Percentiles rank a stretch among this genome's conserved stretches.
Evolutionary conservation across 1,140 invertebrate genomes (phyloP).

Genomic region (Helicoverpa zea): DNA sequence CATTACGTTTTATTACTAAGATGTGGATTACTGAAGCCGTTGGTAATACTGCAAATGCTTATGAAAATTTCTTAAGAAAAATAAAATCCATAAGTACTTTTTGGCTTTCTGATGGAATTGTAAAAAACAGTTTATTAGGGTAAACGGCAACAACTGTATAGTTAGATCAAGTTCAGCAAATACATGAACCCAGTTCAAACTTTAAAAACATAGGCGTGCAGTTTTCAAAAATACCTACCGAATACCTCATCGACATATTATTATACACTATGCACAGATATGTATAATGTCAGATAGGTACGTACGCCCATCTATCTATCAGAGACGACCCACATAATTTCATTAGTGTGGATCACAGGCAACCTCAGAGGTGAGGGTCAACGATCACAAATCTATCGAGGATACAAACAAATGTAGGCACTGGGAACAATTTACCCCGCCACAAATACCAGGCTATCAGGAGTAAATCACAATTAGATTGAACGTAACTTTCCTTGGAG

Average conservation of each 20-base stretch:
- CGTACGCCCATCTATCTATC: background rate
- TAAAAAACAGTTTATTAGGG: too few relatives aligned
- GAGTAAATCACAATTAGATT: conserved; percentile 34
- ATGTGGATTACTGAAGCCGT: background rate
- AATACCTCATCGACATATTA: too few relatives aligned
- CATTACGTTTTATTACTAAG: background rate
- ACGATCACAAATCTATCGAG: conserved; percentile 27
- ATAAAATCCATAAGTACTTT: too few relatives aligned
- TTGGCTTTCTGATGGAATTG: too few relatives aligned
- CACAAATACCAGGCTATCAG: conserved; percentile 4
- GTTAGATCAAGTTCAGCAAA: too few relatives aligned
- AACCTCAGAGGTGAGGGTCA: conserved; percentile 9
- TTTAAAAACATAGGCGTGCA: too few relatives aligned
- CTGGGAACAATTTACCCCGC: conserved; percentile 12
- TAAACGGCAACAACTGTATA: too few relatives aligned
- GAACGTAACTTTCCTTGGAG: background rate
- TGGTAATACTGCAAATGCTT: too few relatives aligned
- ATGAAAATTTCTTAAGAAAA: too few relatives aligned
- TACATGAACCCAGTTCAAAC: too few relatives aligned
- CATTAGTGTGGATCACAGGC: conserved; percentile 21
- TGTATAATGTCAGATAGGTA: background rate
- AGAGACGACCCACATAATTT: conserved; percentile 30
- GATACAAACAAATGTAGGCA: conserved; percentile 17
- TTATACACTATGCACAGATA: too few relatives aligned
- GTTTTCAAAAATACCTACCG: too few relatives aligned